Evolutionary conservation across 2,113 vertebrate species (phyloP).

Genomic region (Gorsachius goisagi): DNA sequence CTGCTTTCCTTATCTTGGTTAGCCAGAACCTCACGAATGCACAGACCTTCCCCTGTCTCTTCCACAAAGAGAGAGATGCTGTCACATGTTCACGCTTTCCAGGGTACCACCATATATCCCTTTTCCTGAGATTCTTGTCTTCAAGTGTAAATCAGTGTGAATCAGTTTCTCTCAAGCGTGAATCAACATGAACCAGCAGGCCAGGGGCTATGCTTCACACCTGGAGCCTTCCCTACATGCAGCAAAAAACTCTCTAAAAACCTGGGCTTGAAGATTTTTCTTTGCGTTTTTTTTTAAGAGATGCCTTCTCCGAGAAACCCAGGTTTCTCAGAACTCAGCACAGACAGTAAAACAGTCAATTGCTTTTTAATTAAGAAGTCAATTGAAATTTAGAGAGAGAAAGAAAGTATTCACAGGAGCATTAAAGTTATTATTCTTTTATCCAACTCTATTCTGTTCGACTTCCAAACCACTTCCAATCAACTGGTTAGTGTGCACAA

Average conservation of each 20-base stretch:
- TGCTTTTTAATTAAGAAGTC: neutral
- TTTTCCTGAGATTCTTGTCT: neutral
- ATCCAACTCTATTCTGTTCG: neutral
- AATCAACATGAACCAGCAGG: neutral
- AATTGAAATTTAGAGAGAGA: neutral
- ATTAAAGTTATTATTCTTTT: neutral
- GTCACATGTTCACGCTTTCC: neutral
- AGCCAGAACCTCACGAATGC: neutral
- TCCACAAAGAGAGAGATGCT: neutral
- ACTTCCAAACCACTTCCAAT: constrained; percentile 18
- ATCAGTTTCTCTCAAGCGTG: neutral
- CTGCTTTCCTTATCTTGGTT: neutral
- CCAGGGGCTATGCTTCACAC: neutral
- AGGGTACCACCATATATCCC: neutral
- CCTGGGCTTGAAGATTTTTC: neutral
- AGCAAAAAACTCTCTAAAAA: neutral
- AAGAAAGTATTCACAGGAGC: neutral
- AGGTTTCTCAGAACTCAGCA: constrained; percentile 4
- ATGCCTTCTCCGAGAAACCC: constrained; percentile 14
- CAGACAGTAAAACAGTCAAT: constrained; percentile 4
- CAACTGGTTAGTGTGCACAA: neutral
- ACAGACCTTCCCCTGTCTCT: fast-evolving
- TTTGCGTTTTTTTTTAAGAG: neutral
- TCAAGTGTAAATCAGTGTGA: neutral
- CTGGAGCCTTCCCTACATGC: neutral